Conservation (phyloP, 2,888 invertebrate species). For the Habrosyne pyritoides region DNA sequence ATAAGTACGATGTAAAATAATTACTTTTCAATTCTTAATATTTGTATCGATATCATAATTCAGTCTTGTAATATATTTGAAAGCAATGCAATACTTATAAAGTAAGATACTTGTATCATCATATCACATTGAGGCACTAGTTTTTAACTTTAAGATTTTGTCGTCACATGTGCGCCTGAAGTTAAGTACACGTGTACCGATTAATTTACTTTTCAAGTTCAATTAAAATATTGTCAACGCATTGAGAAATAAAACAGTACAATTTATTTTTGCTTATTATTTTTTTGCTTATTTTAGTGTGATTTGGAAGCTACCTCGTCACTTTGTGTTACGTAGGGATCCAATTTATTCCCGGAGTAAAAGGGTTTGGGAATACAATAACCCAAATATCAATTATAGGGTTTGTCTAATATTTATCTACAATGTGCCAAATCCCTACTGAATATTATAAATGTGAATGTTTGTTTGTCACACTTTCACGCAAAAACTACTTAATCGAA, state of each 20-base stretch:
- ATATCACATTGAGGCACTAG: conserved; percentile 69
- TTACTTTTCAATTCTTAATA: conserved; percentile 23
- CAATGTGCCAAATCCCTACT: too few relatives aligned
- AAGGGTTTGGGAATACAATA: too few relatives aligned
- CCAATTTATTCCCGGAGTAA: too few relatives aligned
- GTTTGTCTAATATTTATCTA: too few relatives aligned
- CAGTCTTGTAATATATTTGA: conserved; percentile 27
- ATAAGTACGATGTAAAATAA: conserved; percentile 17
- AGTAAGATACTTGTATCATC: conserved; percentile 44
- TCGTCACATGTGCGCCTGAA: conserved; percentile 58
- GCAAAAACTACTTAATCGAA: too few relatives aligned
- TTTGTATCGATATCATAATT: conserved; percentile 23
- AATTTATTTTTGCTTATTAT: conserved; percentile 40
- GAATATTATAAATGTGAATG: too few relatives aligned
- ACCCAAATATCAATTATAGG: too few relatives aligned
- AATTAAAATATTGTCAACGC: conserved; percentile 65
- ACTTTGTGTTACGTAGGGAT: too few relatives aligned
- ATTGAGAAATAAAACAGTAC: conserved; percentile 70
- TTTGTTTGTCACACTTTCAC: too few relatives aligned
- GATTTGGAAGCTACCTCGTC: not conserved
- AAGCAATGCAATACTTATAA: conserved; percentile 40
- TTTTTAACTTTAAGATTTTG: conserved; percentile 54
- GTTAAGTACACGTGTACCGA: conserved; percentile 63
- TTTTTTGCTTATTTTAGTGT: not conserved
- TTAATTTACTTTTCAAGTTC: conserved; percentile 51